Evolutionary conservation across 2,888 invertebrate genomes (phyloP).

Genomic region (Cryptus armator): DNA sequence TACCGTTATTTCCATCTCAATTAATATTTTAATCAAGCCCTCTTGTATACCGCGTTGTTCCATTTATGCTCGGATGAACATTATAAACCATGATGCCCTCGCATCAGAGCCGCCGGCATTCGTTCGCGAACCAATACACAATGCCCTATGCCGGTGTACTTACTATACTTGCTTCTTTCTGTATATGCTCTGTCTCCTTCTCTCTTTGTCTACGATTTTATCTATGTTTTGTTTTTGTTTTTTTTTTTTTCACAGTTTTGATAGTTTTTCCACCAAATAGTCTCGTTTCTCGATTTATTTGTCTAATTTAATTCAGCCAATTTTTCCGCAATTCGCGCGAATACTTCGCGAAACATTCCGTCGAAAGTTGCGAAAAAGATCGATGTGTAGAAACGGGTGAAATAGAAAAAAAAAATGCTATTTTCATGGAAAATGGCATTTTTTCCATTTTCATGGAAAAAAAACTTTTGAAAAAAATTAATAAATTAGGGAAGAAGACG

Average conservation of each 20-base stretch:
- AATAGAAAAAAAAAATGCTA: too few species aligned
- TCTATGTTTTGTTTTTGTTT: background rate
- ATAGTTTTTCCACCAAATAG: background rate
- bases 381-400: too few species aligned
- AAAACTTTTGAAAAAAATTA: too few species aligned
- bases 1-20: slow-evolving; percentile 85
- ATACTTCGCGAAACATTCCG: too few species aligned
- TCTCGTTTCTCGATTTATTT: slow-evolving; percentile 7
- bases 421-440: too few species aligned
- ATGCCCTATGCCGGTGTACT: slow-evolving; percentile 40
- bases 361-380: too few species aligned
- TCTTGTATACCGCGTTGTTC: slow-evolving; percentile 82
- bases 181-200: slow-evolving; percentile 6
- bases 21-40: slow-evolving; percentile 85
- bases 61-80: slow-evolving; percentile 80
- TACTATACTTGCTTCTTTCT: slow-evolving; percentile 22
- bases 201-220: slow-evolving; percentile 2
- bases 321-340: too few species aligned
- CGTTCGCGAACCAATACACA: slow-evolving; percentile 69
- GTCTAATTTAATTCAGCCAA: background rate
- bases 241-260: background rate
- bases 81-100: slow-evolving; percentile 66
- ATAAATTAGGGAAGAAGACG: too few species aligned
- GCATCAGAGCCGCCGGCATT: slow-evolving; percentile 63
- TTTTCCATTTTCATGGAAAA: too few species aligned